Evolutionary conservation across 2,113 vertebrate genomes (phyloP).

Genomic region (Neofelis nebulosa): DNA sequence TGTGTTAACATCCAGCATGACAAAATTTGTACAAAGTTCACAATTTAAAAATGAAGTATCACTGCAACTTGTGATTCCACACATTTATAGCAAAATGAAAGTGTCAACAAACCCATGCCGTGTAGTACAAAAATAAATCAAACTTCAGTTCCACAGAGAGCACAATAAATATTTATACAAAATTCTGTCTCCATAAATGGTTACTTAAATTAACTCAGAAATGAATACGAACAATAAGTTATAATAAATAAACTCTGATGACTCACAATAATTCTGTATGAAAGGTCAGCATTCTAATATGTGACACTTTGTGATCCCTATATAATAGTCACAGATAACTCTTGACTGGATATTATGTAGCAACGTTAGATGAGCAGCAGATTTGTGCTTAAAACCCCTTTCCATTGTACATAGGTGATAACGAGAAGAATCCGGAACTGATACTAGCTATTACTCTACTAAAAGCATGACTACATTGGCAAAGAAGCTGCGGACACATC

Average conservation of each 20-base stretch:
- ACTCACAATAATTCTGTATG: constrained; percentile 98
- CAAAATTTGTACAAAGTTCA: constrained; percentile 99
- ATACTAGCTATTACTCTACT: constrained; percentile 99
- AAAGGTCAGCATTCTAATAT: constrained; percentile 98
- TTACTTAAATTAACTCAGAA: constrained; percentile 98
- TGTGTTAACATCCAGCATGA: constrained; percentile 99
- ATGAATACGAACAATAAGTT: constrained; percentile 95
- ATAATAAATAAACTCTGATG: constrained; percentile 99
- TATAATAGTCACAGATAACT: constrained; percentile 97
- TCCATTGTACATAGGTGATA: constrained; percentile 95
- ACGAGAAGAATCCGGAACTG: constrained; percentile 96
- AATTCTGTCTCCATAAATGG: constrained; percentile 99
- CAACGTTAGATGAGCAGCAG: constrained; percentile 97
- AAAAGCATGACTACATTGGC: constrained; percentile 99
- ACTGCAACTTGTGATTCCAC: constrained; percentile 99
- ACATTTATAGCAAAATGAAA: constrained; percentile 99
- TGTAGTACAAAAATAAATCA: constrained; percentile 99
- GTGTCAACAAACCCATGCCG: constrained; percentile 99
- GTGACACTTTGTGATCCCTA: constrained; percentile 95
- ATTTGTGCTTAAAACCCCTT: constrained; percentile 99
- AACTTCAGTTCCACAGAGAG: constrained; percentile 99
- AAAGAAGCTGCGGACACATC: constrained; percentile 98
- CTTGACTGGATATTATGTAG: constrained; percentile 95
- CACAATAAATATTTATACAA: constrained; percentile 99
- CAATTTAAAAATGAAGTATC: constrained; percentile 99